Conservation (phyloP, 2,113 vertebrate genomes). For the Monopterus albus region DNA sequence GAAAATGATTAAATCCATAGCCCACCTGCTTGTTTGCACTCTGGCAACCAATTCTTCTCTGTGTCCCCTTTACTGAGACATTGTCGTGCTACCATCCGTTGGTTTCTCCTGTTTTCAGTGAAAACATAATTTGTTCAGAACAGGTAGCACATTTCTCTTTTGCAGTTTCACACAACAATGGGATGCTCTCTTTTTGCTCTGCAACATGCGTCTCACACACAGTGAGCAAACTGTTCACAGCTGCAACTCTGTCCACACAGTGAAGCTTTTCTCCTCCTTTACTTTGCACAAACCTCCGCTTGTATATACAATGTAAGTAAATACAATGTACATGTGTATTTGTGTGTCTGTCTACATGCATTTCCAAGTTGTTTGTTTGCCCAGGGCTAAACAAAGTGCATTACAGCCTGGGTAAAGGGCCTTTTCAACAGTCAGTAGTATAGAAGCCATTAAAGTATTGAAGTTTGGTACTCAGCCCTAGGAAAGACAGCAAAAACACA, state of each 20-base stretch:
- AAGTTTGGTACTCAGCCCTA: no score
- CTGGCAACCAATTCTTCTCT: constrained; percentile 22
- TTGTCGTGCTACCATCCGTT: constrained; percentile 41
- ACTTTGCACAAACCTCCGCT: no score
- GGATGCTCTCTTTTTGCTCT: constrained; percentile 2
- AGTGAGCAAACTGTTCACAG: background rate
- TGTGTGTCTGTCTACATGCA: background rate
- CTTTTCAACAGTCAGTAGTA: no score
- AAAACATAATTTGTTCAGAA: constrained; percentile 27
- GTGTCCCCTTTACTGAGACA: constrained; percentile 49
- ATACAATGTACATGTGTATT: background rate
- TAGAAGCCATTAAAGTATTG: no score
- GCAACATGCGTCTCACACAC: background rate
- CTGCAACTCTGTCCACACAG: background rate
- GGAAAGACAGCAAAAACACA: background rate
- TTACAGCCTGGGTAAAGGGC: no score
- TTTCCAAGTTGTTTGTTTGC: constrained; percentile 1
- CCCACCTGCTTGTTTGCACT: constrained; percentile 61
- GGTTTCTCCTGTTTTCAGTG: constrained; percentile 16
- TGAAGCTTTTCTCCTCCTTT: background rate
- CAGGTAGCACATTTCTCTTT: constrained; percentile 27
- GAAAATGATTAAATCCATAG: constrained; percentile 42
- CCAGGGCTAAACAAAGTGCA: background rate
- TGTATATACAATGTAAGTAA: background rate
- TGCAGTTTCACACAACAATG: constrained; percentile 5